Evolutionary conservation across 2,888 invertebrate species (phyloP), one percentile per base, ranked within the genome.

Genomic region (Oxyteleia sp.): DNA sequence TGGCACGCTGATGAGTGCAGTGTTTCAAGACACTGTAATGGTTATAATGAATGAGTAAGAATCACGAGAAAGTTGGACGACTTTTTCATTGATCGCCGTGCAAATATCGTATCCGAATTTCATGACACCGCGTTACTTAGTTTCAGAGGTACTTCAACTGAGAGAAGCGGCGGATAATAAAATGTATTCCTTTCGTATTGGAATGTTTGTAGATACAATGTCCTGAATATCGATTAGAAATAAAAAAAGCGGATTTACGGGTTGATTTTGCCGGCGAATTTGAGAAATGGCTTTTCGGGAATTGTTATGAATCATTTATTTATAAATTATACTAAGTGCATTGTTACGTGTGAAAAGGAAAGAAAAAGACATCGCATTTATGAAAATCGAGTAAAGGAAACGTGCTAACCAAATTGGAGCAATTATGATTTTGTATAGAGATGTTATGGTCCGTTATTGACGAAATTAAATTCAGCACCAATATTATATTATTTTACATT

Each of bases 61-160:
- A 1, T 47, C 10, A 10, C 10, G 20, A 18, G 20, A 8, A 18
- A 16, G 47, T 47, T 32, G 32, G 8, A 32, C 29, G 29, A 45
- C 45, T 43, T 43, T 26, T 45, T 29, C 43, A 61, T 43, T 61
- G 45, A 43, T 61, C 18, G 5, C 5, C 47, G 29, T 32, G 29
- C 47, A 63, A 47, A 47, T 29, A 18, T 16, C 47, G 63, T 32
- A 32, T 47, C 47, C 57, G 57, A 57, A 41, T 57, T 57, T 57
- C 57, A 57, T 57, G 18, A 11, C 20, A 57, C 38, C 38, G n/a
- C 38, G 41, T 13, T 57, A 41, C 41, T 57, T 57, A 57, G 57
- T 41, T 57, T 55, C 38, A 57, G 18, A 20, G 38, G 18, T 35
- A 38, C 20, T 41, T 55, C 38, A 41, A 38, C 20, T 35, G 57